Evolutionary conservation across 2,797 vertebrate species (phyloP).

Genomic region (Euthynnus affinis): DNA sequence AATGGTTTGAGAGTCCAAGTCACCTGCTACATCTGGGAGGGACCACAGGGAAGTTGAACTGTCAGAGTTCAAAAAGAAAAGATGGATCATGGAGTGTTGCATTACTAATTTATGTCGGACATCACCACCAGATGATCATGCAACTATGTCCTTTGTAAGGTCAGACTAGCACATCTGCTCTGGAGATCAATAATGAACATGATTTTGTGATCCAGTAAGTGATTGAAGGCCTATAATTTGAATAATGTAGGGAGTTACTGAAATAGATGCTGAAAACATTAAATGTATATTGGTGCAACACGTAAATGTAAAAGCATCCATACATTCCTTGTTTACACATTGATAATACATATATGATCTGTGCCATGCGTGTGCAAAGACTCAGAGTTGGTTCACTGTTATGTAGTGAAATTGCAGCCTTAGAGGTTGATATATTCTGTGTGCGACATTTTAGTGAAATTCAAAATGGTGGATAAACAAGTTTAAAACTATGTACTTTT

Average conservation of each 20-base stretch:
- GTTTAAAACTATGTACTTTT: constrained; percentile 4
- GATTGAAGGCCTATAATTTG: not conserved
- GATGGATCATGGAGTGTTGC: constrained; percentile 35
- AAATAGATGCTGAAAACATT: constrained; percentile 17
- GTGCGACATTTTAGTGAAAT: constrained; percentile 2
- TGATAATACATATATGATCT: not conserved
- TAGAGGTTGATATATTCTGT: not conserved
- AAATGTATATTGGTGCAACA: not conserved
- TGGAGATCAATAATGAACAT: not conserved
- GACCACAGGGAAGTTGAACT: constrained; percentile 60
- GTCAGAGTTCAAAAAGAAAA: constrained; percentile 63
- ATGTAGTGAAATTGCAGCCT: not conserved
- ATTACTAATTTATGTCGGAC: constrained; percentile 37
- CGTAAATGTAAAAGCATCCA: constrained; percentile 22
- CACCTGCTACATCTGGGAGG: constrained; percentile 84
- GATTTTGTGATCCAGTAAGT: constrained; percentile 17
- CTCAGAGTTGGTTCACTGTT: constrained; percentile 27
- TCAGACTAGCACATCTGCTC: constrained; percentile 41
- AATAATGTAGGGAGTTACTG: not conserved
- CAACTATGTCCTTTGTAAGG: constrained; percentile 1
- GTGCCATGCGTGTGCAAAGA: constrained; percentile 16
- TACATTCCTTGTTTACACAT: constrained; percentile 7
- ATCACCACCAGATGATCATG: constrained; percentile 43
- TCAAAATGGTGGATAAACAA: not conserved
- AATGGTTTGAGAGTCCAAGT: constrained; percentile 86